Evolutionary conservation across 2,113 vertebrate species (phyloP).

Genomic region (Mystacornis crossleyi): DNA sequence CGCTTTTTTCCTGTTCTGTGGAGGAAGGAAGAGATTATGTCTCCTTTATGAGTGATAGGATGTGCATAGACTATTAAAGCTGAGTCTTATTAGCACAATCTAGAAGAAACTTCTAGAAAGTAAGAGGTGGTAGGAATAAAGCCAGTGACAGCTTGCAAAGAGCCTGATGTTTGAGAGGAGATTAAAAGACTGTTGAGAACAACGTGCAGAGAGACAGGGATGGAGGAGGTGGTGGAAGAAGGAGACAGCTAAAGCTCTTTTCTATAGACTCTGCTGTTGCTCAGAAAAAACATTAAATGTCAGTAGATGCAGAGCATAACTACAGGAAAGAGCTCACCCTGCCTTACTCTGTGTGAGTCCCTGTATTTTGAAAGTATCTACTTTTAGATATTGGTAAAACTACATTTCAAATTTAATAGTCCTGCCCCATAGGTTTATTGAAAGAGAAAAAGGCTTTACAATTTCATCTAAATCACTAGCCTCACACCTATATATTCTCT

Average conservation of each 20-base stretch:
- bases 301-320: neutral
- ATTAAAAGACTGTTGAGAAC: neutral
- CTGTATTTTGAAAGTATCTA: neutral
- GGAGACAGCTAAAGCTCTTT: neutral
- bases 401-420: neutral
- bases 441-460: neutral
- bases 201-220: neutral
- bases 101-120: neutral
- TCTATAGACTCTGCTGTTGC: neutral
- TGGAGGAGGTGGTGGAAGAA: neutral
- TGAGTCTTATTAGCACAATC: neutral
- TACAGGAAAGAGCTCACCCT: neutral
- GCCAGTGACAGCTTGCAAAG: neutral
- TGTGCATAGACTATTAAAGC: neutral
- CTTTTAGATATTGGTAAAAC: neutral
- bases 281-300: neutral
- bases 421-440: neutral
- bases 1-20: neutral
- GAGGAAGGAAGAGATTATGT: neutral
- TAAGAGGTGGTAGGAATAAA: neutral
- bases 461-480: neutral
- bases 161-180: neutral
- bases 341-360: neutral
- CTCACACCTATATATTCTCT: neutral
- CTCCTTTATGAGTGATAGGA: neutral